Evolutionary conservation across 2,113 vertebrate genomes (phyloP), one percentile per base, ranked within the genome.

Genomic region (Petrocephalus microphthalmus): DNA sequence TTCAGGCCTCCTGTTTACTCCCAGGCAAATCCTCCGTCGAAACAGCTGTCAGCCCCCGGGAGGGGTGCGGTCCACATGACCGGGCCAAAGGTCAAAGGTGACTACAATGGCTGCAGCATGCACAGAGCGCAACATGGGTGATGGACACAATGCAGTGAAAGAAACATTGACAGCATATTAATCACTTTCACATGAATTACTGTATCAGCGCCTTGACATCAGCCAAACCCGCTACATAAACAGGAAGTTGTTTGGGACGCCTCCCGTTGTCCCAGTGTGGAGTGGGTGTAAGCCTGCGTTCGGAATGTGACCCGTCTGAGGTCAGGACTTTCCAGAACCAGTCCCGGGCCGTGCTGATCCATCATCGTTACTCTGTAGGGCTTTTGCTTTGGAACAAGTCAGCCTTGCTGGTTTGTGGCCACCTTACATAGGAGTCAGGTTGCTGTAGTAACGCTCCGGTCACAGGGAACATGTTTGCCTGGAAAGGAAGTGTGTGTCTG

Each of bases 381-480:
- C 29, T 78, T 42, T 42, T 37, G 71, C 71, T 19, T 42, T 78
- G 71, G 71, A 78, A 78, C 13, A 78, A 42, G 29, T 78, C 71
- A 42, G 3, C 6, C 71, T 29, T 42, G 33, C 67, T 37, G 33
- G 71, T 42, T 7, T 13, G 5, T 22, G 45, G 45, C 45, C 17
- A 42, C 81, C 37, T 83, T 20, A 47, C 81, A n/a, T 8, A 25
- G 81, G 81, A 83, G 81, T 85, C 84, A 56, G 84, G 84, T 53
- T 85, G 84, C 49, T 17, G 52, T 13, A 85, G 49, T 20, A 85
- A 85, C n/a, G 29, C 20, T 54, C n/a, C 25, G 13, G 84, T 37
- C 51, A 33, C 25, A 52, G 54, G 84, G 84, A 85, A 52, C 84
- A 56, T 29, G 84, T 53, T 53, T 53, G 25, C 15, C 51, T 5